A percentile compares a stretch with the other conserved stretches of the same genome.
phyloP scores from a whole-genome alignment of 2,113 vertebrate species.

The Urocolius indicus region DNA sequence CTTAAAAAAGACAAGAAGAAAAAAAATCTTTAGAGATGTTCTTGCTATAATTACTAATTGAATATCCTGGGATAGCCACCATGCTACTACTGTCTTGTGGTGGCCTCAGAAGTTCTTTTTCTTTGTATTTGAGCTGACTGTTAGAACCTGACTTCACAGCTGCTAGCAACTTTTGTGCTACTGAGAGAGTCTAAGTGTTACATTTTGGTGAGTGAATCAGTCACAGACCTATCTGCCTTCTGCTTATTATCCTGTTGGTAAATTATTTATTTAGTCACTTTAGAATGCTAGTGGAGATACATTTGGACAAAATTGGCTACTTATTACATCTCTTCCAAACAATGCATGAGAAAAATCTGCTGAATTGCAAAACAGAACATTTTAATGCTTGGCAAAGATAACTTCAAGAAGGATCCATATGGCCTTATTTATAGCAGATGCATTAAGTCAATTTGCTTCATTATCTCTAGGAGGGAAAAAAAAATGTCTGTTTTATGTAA shows the following conservation, averaged over 20 bases:
- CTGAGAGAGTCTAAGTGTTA: neutral
- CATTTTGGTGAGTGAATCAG: neutral
- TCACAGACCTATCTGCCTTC: neutral
- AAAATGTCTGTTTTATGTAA: neutral
- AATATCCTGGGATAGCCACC: neutral
- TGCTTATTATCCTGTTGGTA: neutral
- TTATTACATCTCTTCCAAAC: neutral
- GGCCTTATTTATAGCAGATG: neutral
- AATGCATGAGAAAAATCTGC: neutral
- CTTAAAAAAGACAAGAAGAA: neutral
- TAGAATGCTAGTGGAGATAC: neutral
- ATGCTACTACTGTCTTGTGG: neutral
- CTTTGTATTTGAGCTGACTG: neutral
- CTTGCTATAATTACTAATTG: neutral
- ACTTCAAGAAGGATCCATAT: neutral
- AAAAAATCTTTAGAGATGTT: neutral
- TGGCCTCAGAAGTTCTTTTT: neutral
- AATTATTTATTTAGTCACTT: neutral
- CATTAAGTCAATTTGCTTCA: neutral
- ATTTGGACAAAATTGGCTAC: neutral
- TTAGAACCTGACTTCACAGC: neutral
- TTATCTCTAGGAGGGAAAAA: neutral
- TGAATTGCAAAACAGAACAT: neutral
- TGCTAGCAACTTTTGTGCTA: neutral
- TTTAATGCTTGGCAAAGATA: neutral